Conservation (phyloP, 2,797 vertebrate genomes). For the Gadopsis bispinosus region DNA sequence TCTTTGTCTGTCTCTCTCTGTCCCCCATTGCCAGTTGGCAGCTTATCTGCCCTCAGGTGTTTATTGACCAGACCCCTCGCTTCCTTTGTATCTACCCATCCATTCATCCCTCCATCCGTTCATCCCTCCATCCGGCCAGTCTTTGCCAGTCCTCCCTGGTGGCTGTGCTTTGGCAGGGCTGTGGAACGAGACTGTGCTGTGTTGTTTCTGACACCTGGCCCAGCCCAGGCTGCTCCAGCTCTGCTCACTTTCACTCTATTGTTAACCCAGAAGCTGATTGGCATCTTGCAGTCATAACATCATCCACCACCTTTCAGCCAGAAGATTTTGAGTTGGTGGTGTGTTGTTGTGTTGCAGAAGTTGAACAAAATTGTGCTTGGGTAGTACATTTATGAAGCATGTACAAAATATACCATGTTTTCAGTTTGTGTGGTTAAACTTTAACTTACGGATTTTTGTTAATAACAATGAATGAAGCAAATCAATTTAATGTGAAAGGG, state of each 20-base stretch:
- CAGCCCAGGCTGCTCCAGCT: conserved; percentile 41
- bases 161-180: conserved; percentile 66
- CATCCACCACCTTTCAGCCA: not conserved
- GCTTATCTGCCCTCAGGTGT: conserved; percentile 76
- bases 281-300: conserved; percentile 10
- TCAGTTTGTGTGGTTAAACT: not conserved
- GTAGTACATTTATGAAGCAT: not conserved
- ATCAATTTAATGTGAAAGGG: not conserved
- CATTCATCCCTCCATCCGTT: conserved; percentile 65
- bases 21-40: conserved; percentile 71
- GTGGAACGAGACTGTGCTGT: conserved; percentile 63
- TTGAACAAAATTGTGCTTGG: not conserved
- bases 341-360: conserved; percentile 4
- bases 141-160: conserved; percentile 73
- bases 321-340: not conserved
- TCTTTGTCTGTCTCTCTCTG: conserved; percentile 48
- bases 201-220: conserved; percentile 73
- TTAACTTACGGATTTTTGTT: not conserved
- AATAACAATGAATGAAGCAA: not conserved
- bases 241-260: conserved; percentile 47
- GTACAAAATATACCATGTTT: not conserved
- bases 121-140: conserved; percentile 63
- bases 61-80: conserved; percentile 72
- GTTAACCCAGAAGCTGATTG: conserved; percentile 38
- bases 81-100: conserved; percentile 67